A percentile compares a stretch with the other conserved stretches of the same genome.
These are phyloP conservation scores for Atherix ibis DNA, from an alignment of 2,888 invertebrate species.

Conservation along the genomic window DNA sequence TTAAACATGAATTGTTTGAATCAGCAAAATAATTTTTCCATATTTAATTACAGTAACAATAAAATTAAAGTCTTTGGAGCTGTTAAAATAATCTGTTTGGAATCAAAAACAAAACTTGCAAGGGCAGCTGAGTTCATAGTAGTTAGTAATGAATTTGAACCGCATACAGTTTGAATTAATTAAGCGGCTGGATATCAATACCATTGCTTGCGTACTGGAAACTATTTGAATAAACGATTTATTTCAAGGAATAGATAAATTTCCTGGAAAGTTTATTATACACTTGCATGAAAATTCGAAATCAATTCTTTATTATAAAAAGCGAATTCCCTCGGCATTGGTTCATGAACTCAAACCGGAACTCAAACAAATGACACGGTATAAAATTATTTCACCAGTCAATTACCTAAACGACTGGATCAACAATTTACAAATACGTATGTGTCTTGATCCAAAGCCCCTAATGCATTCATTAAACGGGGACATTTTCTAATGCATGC, in stretches of 20 bases:
- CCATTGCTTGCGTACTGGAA: slow-evolving; percentile 2
- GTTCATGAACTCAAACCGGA: slow-evolving; percentile 6
- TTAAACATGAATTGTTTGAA: neutral
- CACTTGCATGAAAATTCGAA: slow-evolving; percentile 10
- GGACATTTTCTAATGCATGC: no score
- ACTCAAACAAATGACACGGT: slow-evolving; percentile 6
- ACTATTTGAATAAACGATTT: slow-evolving; percentile 1
- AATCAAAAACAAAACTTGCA: neutral
- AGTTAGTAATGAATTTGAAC: slow-evolving; percentile 6
- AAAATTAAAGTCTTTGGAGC: slow-evolving; percentile 2
- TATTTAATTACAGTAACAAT: slow-evolving; percentile 2
- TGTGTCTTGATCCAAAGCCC: slow-evolving; percentile 8
- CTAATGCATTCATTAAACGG: no score
- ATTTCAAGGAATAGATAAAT: slow-evolving; percentile 8
- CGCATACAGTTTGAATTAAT: no score
- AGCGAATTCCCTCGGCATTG: slow-evolving; percentile 8
- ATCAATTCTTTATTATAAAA: slow-evolving; percentile 11
- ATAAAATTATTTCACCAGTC: slow-evolving; percentile 13
- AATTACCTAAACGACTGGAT: slow-evolving; percentile 15
- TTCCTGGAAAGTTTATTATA: slow-evolving; percentile 9
- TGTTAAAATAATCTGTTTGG: slow-evolving; percentile 1
- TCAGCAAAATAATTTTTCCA: neutral
- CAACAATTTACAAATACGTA: slow-evolving; percentile 13
- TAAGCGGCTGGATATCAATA: slow-evolving; percentile 4
- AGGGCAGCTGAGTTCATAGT: slow-evolving; percentile 2